Percentiles rank a stretch among this genome's conserved stretches.
Conservation (phyloP, 2,888 invertebrate genomes). For the Aromia moschata region DNA sequence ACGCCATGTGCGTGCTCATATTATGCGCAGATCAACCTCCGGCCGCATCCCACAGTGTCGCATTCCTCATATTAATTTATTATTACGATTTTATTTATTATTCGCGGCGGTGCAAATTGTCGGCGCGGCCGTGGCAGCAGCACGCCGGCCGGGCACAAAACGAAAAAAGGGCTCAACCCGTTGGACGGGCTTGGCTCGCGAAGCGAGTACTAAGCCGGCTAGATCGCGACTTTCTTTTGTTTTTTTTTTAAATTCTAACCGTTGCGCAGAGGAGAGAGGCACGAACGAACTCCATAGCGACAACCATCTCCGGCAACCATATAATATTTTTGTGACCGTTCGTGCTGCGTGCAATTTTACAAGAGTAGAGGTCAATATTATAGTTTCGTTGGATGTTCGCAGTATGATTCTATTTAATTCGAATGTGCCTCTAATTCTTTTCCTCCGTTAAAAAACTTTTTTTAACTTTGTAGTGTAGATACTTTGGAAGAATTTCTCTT, state of each 20-base stretch:
- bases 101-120: slow-evolving; percentile 32
- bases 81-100: slow-evolving; percentile 36
- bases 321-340: background rate
- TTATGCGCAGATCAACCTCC: slow-evolving; percentile 17
- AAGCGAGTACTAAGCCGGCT: slow-evolving; percentile 27
- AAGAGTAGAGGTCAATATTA: too few species aligned
- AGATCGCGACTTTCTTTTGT: slow-evolving; percentile 13
- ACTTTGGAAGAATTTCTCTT: too few species aligned
- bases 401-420: too few species aligned
- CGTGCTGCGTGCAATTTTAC: background rate
- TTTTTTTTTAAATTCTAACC: slow-evolving; percentile 15
- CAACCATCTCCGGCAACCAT: background rate
- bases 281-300: background rate
- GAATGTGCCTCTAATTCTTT: too few species aligned
- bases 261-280: background rate
- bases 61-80: slow-evolving; percentile 34
- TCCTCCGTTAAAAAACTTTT: too few species aligned
- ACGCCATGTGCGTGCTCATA: background rate
- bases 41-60: slow-evolving; percentile 23
- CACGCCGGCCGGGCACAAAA: slow-evolving; percentile 16
- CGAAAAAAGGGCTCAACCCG: slow-evolving; percentile 21
- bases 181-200: slow-evolving; percentile 29
- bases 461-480: too few species aligned
- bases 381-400: too few species aligned
- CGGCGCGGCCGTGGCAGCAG: slow-evolving; percentile 12